Evolutionary conservation across 2,113 vertebrate genomes (phyloP), one percentile per base, ranked within the genome.

Genomic region (Chrysochloris asiatica): DNA sequence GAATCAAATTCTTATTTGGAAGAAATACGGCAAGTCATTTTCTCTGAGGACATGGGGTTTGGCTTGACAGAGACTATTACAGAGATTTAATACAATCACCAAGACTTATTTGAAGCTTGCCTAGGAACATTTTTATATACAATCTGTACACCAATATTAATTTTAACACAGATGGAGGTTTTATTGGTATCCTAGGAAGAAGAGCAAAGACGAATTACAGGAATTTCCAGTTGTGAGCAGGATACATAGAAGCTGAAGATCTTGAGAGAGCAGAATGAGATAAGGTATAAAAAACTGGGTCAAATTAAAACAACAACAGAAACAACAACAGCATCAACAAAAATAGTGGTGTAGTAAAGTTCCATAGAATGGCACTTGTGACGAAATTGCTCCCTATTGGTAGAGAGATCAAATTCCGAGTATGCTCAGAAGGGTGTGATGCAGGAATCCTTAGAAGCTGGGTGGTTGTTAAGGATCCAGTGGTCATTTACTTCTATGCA

Each of bases 51-150:
- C 91, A 95, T n/a, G 90, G 78, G 45, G 76, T 90, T 97, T 90
- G 78, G 48, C 89, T 93, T 92, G 94, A 97, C 88, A 97, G 84
- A 26, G 73, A 38, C 79, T 95, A 95, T 97, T 98, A 96, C 97
- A 95, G 96, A 97, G 96, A 98, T 97, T 97, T 97, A 97, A 96
- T 95, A 85, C 96, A 97, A 96, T 97, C 92, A 95, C 92, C 90
- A 95, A 85, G 88, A 96, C 90, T 96, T 96, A 91, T 97, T 93
- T 96, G 93, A 97, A 97, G 77, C 88, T 96, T 87, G 83, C 81
- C 56, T 95, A 93, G 84, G 90, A 97, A 96, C 79, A 92, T 95
- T 96, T 97, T 97, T 96, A 92, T 96, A 95, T 92, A 95, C 96
- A 97, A 92, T 91, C 94, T 97, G 89, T 56, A 95, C 90, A 97